These are phyloP conservation scores for Sericinus montela DNA, from an alignment of 2,888 invertebrate genomes.

Conservation along the genomic window DNA sequence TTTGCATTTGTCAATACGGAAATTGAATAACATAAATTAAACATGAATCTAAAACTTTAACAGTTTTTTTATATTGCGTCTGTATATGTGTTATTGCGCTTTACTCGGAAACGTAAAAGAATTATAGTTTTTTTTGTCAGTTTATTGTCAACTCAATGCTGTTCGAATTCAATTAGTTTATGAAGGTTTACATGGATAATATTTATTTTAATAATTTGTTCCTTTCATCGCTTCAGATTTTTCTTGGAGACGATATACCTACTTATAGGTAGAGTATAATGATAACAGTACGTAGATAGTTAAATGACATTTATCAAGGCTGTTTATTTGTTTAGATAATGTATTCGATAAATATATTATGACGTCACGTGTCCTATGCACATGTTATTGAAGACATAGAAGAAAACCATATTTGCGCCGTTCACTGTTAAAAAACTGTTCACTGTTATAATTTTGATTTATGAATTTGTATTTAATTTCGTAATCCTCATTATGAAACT, in stretches of 20 bases:
- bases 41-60: conserved; percentile 27
- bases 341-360: conserved; percentile 16
- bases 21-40: conserved; percentile 35
- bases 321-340: conserved; percentile 21
- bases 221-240: background rate
- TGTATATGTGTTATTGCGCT: conserved; percentile 15
- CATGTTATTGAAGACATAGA: conserved; percentile 15
- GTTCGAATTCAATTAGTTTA: no score
- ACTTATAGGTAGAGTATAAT: conserved; percentile 8
- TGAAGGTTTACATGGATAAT: no score
- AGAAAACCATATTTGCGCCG: background rate
- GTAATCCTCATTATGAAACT: no score
- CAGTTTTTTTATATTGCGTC: conserved; percentile 37
- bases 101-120: conserved; percentile 3
- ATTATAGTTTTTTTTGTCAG: conserved; percentile 20
- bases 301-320: conserved; percentile 9
- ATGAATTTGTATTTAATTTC: no score
- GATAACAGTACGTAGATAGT: conserved; percentile 2
- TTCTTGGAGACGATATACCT: background rate
- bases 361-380: conserved; percentile 23
- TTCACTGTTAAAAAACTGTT: no score
- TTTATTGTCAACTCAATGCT: background rate
- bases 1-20: conserved; percentile 16
- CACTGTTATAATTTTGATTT: no score
- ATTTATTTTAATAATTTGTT: background rate